Base-by-base conservation (phyloP, 2,888 invertebrate species). In the Saturnia japonica region DNA sequence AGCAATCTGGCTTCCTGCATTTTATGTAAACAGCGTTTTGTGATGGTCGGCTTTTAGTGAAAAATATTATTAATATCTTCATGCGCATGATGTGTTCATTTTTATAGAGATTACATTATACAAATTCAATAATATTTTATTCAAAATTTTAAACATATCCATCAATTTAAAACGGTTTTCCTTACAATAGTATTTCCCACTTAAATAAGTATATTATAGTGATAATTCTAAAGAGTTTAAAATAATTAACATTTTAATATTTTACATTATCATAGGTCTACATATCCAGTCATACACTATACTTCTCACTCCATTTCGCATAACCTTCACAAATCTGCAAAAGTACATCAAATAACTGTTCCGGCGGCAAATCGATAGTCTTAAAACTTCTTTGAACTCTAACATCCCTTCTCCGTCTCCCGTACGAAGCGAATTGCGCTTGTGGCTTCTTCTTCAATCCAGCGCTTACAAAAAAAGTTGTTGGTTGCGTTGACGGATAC, bases 281-380 rank as follows among this genome's bases (percentile, higher is more conserved):
- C 60, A 72, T 22, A 51, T 40, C 7, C 9, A 22, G n/a, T 22
- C 9, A 54, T 68, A 72, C 70, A 22, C 70, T 70, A 22, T 73
- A 74, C 12, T 74, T 74, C 43, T 90, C 84, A 82, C 85, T 93
- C 94, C 94, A 94, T 76, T 91, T 94, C 0, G 93, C 93, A 76
- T 95, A 95, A 1, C 95, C 95, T 78, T 95, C 95, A 75, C 95
- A 95, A 54, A 95, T 80, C 72, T 89, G 86, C 75, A 95, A 74
- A 72, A 95, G 81, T 7, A 93, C 94, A 8, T 90, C 83, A 77
- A 95, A 95, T 82, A 95, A 77, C 74, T 91, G 86, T 25, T 95
- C 95, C 6, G 93, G 90, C 47, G 88, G 88, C 60, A 91, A 72
- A 77, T 87, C 86, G 60, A 90, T 74, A 67, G 82, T 78, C 25